Conservation (phyloP, 2,113 vertebrate species). For the Jacana jacana region DNA sequence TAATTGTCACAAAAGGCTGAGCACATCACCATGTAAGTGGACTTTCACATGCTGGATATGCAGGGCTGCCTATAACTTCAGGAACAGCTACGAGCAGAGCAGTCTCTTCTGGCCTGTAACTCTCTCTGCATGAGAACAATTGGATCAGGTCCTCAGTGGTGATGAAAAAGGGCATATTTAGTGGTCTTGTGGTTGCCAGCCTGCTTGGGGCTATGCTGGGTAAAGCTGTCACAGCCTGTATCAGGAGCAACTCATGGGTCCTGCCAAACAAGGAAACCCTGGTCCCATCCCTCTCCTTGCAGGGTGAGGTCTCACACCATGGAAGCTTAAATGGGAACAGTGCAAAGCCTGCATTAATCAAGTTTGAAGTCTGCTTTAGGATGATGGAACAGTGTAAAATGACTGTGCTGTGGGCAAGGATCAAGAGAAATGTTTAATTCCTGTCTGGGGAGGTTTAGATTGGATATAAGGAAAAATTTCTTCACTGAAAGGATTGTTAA, state of each 20-base stretch:
- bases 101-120: background rate
- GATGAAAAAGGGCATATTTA: rapidly evolving
- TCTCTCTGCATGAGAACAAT: background rate
- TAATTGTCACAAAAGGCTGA: background rate
- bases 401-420: background rate
- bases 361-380: background rate
- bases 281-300: background rate
- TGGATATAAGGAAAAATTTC: background rate
- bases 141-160: background rate
- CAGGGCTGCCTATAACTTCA: background rate
- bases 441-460: background rate
- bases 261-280: background rate
- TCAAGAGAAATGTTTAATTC: background rate
- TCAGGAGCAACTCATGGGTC: background rate
- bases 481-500: background rate
- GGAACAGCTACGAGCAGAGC: background rate
- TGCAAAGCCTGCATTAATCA: background rate
- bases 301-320: rapidly evolving
- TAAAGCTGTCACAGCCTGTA: background rate
- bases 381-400: background rate
- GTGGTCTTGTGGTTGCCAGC: background rate
- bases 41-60: rapidly evolving
- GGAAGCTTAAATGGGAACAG: background rate
- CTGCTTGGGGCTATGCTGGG: background rate
- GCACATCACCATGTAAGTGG: background rate